These are phyloP conservation scores for Megalurothrips usitatus DNA, from an alignment of 2,888 invertebrate species.

Conservation along the genomic window DNA sequence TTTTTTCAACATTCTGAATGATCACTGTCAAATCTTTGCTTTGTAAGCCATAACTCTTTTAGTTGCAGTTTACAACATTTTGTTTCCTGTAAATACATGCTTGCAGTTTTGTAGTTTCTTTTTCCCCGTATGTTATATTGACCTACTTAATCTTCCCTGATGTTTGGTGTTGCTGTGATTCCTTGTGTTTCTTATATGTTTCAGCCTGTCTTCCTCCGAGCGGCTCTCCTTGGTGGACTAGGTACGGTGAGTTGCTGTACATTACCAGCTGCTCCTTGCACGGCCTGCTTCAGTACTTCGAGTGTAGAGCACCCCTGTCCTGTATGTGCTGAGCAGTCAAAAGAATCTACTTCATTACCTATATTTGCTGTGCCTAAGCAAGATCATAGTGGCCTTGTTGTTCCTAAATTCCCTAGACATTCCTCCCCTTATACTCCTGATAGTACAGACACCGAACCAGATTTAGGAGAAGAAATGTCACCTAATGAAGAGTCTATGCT, in stretches of 20 bases:
- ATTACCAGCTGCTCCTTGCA: slow-evolving; percentile 16
- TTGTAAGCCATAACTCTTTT: neutral
- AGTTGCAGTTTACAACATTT: neutral
- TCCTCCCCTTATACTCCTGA: neutral
- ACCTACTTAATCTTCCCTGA: neutral
- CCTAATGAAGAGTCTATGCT: neutral
- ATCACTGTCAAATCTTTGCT: slow-evolving; percentile 36
- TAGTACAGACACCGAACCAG: neutral
- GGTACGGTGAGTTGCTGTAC: slow-evolving; percentile 66
- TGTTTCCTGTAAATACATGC: neutral
- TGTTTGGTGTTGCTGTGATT: neutral
- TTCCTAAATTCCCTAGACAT: slow-evolving; percentile 8
- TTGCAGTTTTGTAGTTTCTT: slow-evolving; percentile 5
- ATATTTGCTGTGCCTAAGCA: neutral
- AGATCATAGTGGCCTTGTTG: slow-evolving; percentile 8
- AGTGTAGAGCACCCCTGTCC: neutral
- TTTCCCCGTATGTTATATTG: neutral
- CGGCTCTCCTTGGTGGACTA: slow-evolving; percentile 66
- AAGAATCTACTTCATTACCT: neutral
- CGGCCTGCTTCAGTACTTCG: slow-evolving; percentile 7
- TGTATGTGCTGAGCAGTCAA: neutral
- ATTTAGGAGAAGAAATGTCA: slow-evolving; percentile 8
- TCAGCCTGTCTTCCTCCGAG: slow-evolving; percentile 75
- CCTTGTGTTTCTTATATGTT: slow-evolving; percentile 45
- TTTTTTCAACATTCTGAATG: slow-evolving; percentile 35